These are phyloP conservation scores for Gallinago undulata DNA, from an alignment of 2,113 vertebrate species.

Conservation along the genomic window DNA sequence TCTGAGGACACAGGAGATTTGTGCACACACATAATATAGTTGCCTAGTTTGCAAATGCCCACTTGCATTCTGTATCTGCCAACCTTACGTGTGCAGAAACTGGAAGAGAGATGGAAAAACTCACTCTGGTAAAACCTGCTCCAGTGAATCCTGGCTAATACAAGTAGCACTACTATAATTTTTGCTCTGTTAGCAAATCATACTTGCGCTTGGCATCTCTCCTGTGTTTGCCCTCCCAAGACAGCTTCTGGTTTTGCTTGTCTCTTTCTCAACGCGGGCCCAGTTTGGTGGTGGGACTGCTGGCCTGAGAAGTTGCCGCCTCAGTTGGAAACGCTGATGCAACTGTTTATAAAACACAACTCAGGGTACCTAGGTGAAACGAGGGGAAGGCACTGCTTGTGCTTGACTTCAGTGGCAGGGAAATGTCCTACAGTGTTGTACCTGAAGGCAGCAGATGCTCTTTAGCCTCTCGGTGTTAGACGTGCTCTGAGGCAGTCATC, in stretches of 20 bases:
- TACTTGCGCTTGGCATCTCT: neutral
- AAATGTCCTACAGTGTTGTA: fast-evolving
- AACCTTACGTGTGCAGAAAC: neutral
- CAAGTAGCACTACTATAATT: neutral
- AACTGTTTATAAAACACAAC: neutral
- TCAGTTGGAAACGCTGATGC: neutral
- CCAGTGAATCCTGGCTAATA: neutral
- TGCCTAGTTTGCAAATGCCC: neutral
- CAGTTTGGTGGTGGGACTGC: neutral
- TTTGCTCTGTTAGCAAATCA: neutral
- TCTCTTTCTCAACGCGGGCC: neutral
- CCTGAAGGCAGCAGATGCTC: neutral
- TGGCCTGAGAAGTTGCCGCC: neutral
- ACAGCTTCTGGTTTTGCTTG: neutral
- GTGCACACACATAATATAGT: neutral
- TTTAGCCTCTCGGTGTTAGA: neutral
- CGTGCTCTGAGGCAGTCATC: neutral
- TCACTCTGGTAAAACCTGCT: neutral
- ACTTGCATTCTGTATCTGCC: neutral
- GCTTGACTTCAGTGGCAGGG: neutral
- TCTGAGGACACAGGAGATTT: neutral
- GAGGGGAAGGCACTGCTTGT: neutral
- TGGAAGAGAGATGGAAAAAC: neutral
- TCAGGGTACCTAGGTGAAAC: neutral
- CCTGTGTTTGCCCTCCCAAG: neutral